These are phyloP conservation scores for Limosa lapponica DNA, from an alignment of 2,797 vertebrate species.

Conservation along the genomic window DNA sequence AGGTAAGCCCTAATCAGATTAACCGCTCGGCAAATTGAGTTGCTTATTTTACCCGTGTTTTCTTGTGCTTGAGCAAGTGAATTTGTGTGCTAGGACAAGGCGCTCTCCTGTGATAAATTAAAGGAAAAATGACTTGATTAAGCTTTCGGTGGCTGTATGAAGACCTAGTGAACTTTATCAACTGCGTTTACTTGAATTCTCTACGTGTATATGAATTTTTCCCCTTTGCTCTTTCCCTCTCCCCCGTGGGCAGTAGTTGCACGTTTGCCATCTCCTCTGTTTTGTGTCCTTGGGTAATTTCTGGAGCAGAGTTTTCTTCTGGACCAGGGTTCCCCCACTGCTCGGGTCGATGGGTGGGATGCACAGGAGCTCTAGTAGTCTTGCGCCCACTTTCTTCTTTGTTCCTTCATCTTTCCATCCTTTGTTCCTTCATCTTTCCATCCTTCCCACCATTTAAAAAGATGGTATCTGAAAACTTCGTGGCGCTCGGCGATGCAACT, in stretches of 20 bases:
- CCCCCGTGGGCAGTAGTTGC: neutral
- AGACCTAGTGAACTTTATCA: neutral
- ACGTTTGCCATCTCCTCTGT: fast-evolving
- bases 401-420: neutral
- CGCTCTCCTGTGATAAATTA: neutral
- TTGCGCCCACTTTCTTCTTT: neutral
- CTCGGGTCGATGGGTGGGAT: fast-evolving
- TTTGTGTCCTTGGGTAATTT: fast-evolving
- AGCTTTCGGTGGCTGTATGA: neutral
- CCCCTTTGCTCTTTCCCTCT: neutral
- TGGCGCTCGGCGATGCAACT: neutral
- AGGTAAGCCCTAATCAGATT: conserved; percentile 54
- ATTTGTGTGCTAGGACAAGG: neutral
- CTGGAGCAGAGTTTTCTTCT: neutral
- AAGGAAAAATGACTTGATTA: neutral
- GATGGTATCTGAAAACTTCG: fast-evolving
- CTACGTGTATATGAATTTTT: neutral
- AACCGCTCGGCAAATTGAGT: neutral
- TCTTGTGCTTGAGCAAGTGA: neutral
- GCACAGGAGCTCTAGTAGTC: neutral
- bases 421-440: neutral
- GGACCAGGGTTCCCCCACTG: fast-evolving
- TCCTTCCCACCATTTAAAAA: neutral
- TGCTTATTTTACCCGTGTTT: neutral
- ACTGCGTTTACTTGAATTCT: neutral